Evolutionary conservation across 2,113 vertebrate species (phyloP), one percentile per base, ranked within the genome.

Genomic region (Labeo catla): DNA sequence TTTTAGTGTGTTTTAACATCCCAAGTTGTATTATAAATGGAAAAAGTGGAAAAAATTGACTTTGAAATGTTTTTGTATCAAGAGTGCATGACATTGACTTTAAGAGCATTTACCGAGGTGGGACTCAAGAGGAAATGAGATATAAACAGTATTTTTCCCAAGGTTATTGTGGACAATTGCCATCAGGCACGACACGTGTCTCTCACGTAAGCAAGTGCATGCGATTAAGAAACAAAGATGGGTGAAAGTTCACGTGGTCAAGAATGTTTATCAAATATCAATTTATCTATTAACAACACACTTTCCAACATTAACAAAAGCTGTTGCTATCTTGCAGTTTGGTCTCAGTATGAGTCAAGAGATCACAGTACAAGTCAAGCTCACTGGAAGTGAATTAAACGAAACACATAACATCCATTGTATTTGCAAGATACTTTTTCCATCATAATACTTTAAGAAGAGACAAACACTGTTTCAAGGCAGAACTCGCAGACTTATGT

Each of bases 241-340:
- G 49, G 50, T 54, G 45, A 74, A 88, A 49, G 49, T 65, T 72
- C 23, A 54, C 49, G 49, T n/a, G 63, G 77, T 77, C 83, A 79
- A 6, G 47, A 57, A 21, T 82, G 87, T 85, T 88, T 88, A 84
- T 70, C 47, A 80, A 87, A 83, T 57, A 59, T 19, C 21, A 34
- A 45, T 57, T 78, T 50, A 76, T 70, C 76, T 82, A 74, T 87
- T 76, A 82, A 59, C 78, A 61, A 63, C 54, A 47, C 5, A 49
- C 57, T 82, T 54, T 84, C 72, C 50, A 83, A 83, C 34, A 85
- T 61, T 63, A 87, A 88, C 83, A 90, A 82, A 82, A 50, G 52
- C 79, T 43, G 66, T 63, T 63, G 73, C 81, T 49, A 47, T 74
- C 21, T 65, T 74, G 68, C 45, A n/a, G 36, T 57, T 47, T 66